Conservation (phyloP, 2,888 invertebrate species). For the Drosophila paracracens region DNA sequence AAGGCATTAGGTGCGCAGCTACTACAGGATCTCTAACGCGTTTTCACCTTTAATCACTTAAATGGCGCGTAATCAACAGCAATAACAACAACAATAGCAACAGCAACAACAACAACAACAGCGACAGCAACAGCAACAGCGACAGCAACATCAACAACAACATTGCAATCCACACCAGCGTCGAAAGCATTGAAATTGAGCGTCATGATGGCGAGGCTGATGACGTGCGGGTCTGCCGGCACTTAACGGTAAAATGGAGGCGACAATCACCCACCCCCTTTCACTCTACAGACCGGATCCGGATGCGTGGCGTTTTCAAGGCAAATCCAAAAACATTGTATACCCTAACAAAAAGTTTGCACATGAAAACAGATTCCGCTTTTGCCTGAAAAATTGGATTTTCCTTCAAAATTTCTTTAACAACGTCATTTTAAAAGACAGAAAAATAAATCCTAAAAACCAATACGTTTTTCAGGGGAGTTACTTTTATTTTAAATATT, state of each 20-base stretch:
- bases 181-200: slow-evolving; percentile 69
- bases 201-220: slow-evolving; percentile 67
- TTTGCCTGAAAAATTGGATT: not conserved
- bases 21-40: slow-evolving; percentile 14
- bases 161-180: slow-evolving; percentile 74
- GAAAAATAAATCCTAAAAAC: not conserved
- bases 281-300: slow-evolving; percentile 39
- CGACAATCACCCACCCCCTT: slow-evolving; percentile 21
- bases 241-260: slow-evolving; percentile 64
- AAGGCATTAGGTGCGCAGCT: slow-evolving; percentile 24
- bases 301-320: slow-evolving; percentile 63
- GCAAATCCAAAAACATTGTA: slow-evolving; percentile 43
- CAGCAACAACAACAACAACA: slow-evolving; percentile 27
- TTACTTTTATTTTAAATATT: not conserved
- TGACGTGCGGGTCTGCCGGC: slow-evolving; percentile 71
- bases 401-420: not conserved
- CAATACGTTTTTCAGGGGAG: not conserved
- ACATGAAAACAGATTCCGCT: not conserved
- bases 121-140: slow-evolving; percentile 28
- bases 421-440: not conserved
- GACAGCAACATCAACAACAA: slow-evolving; percentile 40
- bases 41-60: slow-evolving; percentile 80
- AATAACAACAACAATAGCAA: slow-evolving; percentile 41
- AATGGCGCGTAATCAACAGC: slow-evolving; percentile 76
- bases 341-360: not conserved